Conservation (phyloP, 2,888 invertebrate species). For the Liopterus haemorrhoidalis region DNA sequence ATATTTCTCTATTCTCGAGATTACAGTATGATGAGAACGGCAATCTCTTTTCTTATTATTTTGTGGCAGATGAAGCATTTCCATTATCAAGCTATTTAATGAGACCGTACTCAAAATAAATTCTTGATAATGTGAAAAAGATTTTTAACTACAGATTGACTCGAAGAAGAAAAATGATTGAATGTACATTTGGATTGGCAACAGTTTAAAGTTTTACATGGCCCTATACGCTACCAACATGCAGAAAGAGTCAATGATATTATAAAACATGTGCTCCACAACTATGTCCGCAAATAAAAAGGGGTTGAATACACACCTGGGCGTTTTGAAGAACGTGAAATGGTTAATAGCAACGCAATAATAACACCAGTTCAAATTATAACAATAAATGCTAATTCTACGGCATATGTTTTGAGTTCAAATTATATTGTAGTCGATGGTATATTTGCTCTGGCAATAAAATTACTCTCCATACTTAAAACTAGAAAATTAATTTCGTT, state of each 20-base stretch:
- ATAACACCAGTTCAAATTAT: conserved; percentile 5
- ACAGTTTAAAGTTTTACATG: conserved; percentile 29
- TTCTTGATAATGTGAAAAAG: conserved; percentile 28
- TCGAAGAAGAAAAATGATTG: conserved; percentile 23
- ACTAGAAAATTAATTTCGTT: no score
- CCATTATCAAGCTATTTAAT: conserved; percentile 31
- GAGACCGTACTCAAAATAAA: conserved; percentile 31
- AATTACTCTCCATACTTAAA: conserved; percentile 18
- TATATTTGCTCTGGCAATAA: conserved; percentile 27
- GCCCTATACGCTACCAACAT: conserved; percentile 26
- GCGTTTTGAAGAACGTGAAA: conserved; percentile 13
- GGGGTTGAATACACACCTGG: conserved; percentile 20
- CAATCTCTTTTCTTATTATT: conserved; percentile 27
- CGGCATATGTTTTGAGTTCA: conserved; percentile 21
- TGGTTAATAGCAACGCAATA: conserved; percentile 3
- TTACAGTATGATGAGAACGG: conserved; percentile 22
- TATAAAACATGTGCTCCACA: conserved; percentile 30
- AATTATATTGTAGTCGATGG: conserved; percentile 24
- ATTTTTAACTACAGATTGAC: conserved; percentile 31
- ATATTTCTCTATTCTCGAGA: conserved; percentile 21
- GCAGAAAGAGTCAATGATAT: conserved; percentile 22
- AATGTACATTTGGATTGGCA: conserved; percentile 30
- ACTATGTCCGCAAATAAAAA: conserved; percentile 28
- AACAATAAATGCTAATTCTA: conserved; percentile 17
- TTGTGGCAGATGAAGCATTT: conserved; percentile 32